Evolutionary conservation across 2,113 vertebrate species (phyloP), one percentile per base, ranked within the genome.

Genomic region (Rissa tridactyla): DNA sequence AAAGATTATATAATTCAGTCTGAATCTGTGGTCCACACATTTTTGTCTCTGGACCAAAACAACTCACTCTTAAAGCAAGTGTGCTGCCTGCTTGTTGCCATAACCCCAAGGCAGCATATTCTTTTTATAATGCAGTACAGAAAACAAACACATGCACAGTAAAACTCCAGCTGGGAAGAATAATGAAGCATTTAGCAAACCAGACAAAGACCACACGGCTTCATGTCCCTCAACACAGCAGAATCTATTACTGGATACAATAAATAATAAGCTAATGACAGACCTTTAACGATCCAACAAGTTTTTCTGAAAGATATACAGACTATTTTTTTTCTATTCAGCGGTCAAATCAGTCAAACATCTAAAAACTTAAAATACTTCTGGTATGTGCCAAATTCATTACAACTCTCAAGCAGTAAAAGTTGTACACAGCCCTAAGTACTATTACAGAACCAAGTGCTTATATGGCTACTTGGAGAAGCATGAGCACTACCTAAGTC

Each of bases 151-250:
- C 57, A 64, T 54, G 75, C 78, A 82, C 62, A 76, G 73, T 89
- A 93, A 90, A 92, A 79, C 75, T 82, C 93, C 85, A 95, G 78
- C 93, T 88, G 93, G 71, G 90, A 93, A 80, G 87, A 90, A 96
- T 96, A 94, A 96, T 88, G 87, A 94, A 94, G 87, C 92, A 94
- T 93, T 96, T 92, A 96, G 82, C 62, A 93, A 95, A 90, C 20
- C 93, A 91, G 81, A 95, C 87, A 85, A 95, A 96, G 78, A 91
- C 75, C 78, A 85, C 94, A 91, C 0, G 15, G 57, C 71, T 72
- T 77, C 82, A 82, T 80, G n/a, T 88, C 82, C 82, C 93, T 90
- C 52, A 80, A 32, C 66, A 62, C 36, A 69, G 66, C 52, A 91
- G 44, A 93, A 65, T 16, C 34, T 49, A 23, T 70, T 79, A 57